Conservation (phyloP, 2,888 invertebrate species). For the Dolomedes plantarius region DNA sequence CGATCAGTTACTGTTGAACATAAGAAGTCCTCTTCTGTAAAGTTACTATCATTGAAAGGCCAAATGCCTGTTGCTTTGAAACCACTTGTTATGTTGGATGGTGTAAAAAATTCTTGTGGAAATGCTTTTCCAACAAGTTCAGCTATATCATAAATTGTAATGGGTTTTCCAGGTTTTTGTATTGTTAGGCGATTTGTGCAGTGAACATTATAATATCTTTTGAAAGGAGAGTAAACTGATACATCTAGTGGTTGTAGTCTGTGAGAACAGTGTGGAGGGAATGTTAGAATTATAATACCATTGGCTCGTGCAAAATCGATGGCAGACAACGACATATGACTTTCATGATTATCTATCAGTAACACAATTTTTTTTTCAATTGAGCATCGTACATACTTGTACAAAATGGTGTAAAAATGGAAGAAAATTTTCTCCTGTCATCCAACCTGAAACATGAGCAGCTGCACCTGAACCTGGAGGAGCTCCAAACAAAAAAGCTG, state of each 20-base stretch:
- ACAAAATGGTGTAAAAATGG: conserved; percentile 74
- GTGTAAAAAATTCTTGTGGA: conserved; percentile 2
- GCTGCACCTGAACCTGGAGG: no score
- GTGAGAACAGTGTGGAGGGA: conserved; percentile 77
- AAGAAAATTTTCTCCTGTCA: no score
- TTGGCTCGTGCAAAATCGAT: conserved; percentile 75
- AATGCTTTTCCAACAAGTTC: neutral
- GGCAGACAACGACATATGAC: conserved; percentile 73
- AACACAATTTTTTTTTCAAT: conserved; percentile 49
- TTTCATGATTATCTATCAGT: conserved; percentile 74
- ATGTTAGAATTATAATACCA: conserved; percentile 76
- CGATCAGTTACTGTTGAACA: conserved; percentile 17
- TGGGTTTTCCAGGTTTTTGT: neutral
- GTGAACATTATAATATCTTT: neutral
- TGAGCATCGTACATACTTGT: conserved; percentile 75
- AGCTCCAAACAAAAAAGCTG: no score
- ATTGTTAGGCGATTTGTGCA: no score
- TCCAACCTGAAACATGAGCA: no score
- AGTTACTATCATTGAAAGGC: conserved; percentile 52
- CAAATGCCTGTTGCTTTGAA: conserved; percentile 45
- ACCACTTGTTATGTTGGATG: neutral
- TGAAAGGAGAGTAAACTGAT: conserved; percentile 72
- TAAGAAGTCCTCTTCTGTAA: conserved; percentile 49
- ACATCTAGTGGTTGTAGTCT: conserved; percentile 76
- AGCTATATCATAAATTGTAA: neutral